These are phyloP conservation scores for Menidia menidia DNA, from an alignment of 2,797 vertebrate species.

Conservation along the genomic window DNA sequence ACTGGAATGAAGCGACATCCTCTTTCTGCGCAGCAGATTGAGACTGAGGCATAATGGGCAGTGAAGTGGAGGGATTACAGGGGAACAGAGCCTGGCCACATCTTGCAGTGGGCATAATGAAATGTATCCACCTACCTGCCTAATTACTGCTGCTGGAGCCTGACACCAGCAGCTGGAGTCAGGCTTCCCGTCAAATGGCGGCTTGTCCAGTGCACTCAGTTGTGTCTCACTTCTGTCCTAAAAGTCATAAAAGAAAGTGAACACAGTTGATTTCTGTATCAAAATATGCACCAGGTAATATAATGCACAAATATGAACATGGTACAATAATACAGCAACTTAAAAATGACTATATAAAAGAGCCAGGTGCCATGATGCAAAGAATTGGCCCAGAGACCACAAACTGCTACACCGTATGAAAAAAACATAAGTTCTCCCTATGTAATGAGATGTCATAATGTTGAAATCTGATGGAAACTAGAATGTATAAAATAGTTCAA, in stretches of 20 bases:
- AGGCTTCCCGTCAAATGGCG: constrained; percentile 15
- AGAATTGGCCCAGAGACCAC: constrained; percentile 6
- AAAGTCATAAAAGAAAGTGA: not conserved
- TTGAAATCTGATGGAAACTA: constrained; percentile 37
- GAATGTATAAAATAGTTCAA: constrained; percentile 29
- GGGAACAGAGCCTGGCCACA: constrained; percentile 51
- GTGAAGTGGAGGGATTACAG: constrained; percentile 61
- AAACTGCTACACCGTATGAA: constrained; percentile 51
- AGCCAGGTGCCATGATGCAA: not conserved
- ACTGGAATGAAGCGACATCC: constrained; percentile 63
- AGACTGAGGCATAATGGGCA: constrained; percentile 67
- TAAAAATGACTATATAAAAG: not conserved
- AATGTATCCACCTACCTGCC: constrained; percentile 61
- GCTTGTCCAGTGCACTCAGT: constrained; percentile 14
- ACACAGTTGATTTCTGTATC: not conserved
- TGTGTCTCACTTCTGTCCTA: constrained; percentile 5
- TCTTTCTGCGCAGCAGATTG: constrained; percentile 55
- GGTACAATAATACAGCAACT: not conserved
- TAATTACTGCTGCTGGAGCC: constrained; percentile 51
- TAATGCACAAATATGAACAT: not conserved
- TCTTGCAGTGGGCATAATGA: constrained; percentile 64
- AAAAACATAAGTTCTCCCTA: constrained; percentile 61
- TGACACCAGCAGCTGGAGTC: constrained; percentile 37
- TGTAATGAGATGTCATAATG: constrained; percentile 59
- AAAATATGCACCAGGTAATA: too few relatives aligned